Percentiles rank a stretch among this genome's conserved stretches.
Conservation (phyloP, 2,888 invertebrate genomes). For the Drosophila pseudotakahashii region DNA sequence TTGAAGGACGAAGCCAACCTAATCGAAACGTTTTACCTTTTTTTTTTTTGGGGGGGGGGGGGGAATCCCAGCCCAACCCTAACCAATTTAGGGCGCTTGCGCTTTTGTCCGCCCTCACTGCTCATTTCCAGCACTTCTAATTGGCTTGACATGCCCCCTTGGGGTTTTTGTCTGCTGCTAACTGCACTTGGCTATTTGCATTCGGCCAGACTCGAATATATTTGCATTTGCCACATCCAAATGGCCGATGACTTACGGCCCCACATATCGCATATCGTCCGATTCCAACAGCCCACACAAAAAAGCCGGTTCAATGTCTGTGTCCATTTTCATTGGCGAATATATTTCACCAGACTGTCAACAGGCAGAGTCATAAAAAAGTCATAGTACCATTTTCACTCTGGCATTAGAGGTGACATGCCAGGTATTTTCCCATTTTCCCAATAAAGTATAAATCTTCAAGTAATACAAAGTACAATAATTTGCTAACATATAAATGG, state of each 20-base stretch:
- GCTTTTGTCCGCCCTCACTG: slow-evolving; percentile 28
- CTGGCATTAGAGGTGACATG: slow-evolving; percentile 2
- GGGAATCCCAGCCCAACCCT: slow-evolving; percentile 7
- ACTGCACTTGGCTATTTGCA: slow-evolving; percentile 33
- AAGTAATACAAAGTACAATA: no score
- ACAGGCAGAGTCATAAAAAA: slow-evolving; percentile 25
- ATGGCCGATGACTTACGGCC: slow-evolving; percentile 36
- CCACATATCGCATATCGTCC: slow-evolving; percentile 51
- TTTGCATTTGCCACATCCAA: slow-evolving; percentile 35
- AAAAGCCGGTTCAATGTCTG: slow-evolving; percentile 56
- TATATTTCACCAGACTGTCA: slow-evolving; percentile 58
- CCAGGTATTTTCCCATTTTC: not conserved
- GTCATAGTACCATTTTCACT: slow-evolving; percentile 6
- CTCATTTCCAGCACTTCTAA: slow-evolving; percentile 56
- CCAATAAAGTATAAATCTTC: not conserved
- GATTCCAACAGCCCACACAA: slow-evolving; percentile 57
- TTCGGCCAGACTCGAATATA: slow-evolving; percentile 24
- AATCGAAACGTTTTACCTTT: slow-evolving; percentile 32
- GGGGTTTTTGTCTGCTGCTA: slow-evolving; percentile 14
- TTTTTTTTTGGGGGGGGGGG: slow-evolving; percentile 15
- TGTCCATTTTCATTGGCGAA: slow-evolving; percentile 52
- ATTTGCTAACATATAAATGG: no score
- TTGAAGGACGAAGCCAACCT: slow-evolving; percentile 49
- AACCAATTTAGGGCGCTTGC: slow-evolving; percentile 52
- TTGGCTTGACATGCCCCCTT: slow-evolving; percentile 54